Conservation (phyloP, 2,888 invertebrate species). For the Leucoma salicis region DNA sequence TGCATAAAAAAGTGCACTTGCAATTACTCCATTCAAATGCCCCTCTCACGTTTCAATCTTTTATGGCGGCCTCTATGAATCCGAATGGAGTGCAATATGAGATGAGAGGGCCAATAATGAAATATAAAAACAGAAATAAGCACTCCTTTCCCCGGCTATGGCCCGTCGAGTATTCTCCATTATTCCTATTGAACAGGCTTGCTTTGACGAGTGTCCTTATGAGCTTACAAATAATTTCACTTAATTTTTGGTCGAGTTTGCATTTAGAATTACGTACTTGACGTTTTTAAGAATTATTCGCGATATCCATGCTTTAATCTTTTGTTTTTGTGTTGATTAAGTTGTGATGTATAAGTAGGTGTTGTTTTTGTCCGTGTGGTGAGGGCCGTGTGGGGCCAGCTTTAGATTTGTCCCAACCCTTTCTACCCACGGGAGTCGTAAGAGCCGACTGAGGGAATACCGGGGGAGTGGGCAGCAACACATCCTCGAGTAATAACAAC, state of each 20-base stretch:
- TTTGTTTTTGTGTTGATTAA: too few species aligned
- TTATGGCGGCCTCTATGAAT: constrained; percentile 77
- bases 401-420: too few species aligned
- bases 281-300: not conserved
- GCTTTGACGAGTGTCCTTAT: constrained; percentile 70
- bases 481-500: too few species aligned
- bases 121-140: constrained; percentile 80
- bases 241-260: constrained; percentile 39
- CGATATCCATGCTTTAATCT: not conserved
- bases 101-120: constrained; percentile 81
- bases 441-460: too few species aligned
- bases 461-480: too few species aligned
- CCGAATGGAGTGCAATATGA: constrained; percentile 75
- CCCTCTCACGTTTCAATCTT: constrained; percentile 81
- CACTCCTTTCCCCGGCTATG: constrained; percentile 65
- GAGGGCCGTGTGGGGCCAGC: too few species aligned
- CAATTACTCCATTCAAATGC: constrained; percentile 79
- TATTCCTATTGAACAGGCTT: constrained; percentile 71
- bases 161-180: constrained; percentile 69
- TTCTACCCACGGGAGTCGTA: too few species aligned
- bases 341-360: too few species aligned
- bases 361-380: too few species aligned
- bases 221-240: constrained; percentile 67
- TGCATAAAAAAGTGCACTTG: constrained; percentile 76
- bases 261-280: constrained; percentile 20